These are phyloP conservation scores for Magallana angulata DNA, from an alignment of 1,140 invertebrate genomes.

Conservation along the genomic window DNA sequence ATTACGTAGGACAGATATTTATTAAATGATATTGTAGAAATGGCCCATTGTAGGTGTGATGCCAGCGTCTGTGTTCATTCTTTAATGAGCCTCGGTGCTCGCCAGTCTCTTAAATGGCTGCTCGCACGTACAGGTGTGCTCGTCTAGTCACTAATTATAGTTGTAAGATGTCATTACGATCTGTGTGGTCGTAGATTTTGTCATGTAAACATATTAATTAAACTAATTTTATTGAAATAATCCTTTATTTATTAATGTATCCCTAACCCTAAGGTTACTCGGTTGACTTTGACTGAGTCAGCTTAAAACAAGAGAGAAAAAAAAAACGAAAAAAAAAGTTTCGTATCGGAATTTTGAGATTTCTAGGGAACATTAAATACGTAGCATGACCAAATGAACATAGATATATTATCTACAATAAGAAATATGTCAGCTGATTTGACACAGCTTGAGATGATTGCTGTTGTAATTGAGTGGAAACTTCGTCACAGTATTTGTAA, in stretches of 20 bases:
- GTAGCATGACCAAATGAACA: too few species aligned
- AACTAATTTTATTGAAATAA: background rate
- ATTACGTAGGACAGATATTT: background rate
- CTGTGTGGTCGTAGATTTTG: background rate
- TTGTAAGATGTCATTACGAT: background rate
- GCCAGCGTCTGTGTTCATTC: background rate
- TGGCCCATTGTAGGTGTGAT: background rate
- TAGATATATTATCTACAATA: too few species aligned
- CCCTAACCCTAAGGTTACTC: too few species aligned
- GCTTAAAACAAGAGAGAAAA: too few species aligned
- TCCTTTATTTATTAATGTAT: background rate
- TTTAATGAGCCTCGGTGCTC: background rate
- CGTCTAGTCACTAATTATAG: background rate
- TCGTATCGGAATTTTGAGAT: too few species aligned
- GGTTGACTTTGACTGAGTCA: too few species aligned
- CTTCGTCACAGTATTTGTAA: too few species aligned
- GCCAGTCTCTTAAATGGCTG: background rate
- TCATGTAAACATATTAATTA: slow-evolving; percentile 25
- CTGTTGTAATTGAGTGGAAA: too few species aligned
- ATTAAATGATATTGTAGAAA: slow-evolving; percentile 29
- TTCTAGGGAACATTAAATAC: too few species aligned
- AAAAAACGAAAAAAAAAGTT: too few species aligned
- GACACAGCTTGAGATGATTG: too few species aligned
- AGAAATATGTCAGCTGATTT: too few species aligned
- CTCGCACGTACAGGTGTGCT: background rate